Evolutionary conservation across 2,797 vertebrate genomes (phyloP), one percentile per base, ranked within the genome.

Genomic region (Phoeniculus purpureus): DNA sequence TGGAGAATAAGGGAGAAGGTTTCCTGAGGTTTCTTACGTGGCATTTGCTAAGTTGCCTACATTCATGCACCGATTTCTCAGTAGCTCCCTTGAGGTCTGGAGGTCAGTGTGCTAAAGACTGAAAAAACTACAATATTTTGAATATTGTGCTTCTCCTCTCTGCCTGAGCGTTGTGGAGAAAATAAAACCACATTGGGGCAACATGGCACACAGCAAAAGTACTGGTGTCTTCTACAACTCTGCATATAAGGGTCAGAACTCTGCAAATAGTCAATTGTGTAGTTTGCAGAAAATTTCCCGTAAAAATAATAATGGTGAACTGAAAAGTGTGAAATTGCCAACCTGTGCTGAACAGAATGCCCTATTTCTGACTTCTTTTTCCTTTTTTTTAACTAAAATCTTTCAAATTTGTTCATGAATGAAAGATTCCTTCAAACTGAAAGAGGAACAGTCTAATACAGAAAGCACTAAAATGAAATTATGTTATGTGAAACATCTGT

Each of bases 101-200:
- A 89, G 31, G 71, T 80, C 60, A 88, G n/a, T 22, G 22, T 51
- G 40, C 45, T 68, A 81, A 65, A 92, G 27, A 71, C 31, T 51
- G 64, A 73, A 86, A 93, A 43, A 87, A 5, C 1, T 67, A 56
- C 31, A 32, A 12, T 29, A 47, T 78, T 87, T 61, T 65, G 1
- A 61, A 55, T 64, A 51, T 51, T 67, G 4, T 54, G 4, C 31
- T 18, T 81, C 43, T 43, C 31, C 73, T 18, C 10, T 81, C 40
- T 83, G 60, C 29, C 23, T 37, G 16, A 64, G 7, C 16, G 6
- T 31, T 52, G 9, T 4, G 3, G 10, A 56, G 26, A 81, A n/a
- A 82, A 77, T 27, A 78, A 87, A 78, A 15, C 3, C 7, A 16
- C 9, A 6, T 51, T 56, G 54, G 18, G 27, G 6, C 29, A 55